A percentile compares a stretch with the other conserved stretches of the same genome.
These are phyloP conservation scores for Tethea ocularis DNA, from an alignment of 2,888 invertebrate genomes.

Conservation along the genomic window DNA sequence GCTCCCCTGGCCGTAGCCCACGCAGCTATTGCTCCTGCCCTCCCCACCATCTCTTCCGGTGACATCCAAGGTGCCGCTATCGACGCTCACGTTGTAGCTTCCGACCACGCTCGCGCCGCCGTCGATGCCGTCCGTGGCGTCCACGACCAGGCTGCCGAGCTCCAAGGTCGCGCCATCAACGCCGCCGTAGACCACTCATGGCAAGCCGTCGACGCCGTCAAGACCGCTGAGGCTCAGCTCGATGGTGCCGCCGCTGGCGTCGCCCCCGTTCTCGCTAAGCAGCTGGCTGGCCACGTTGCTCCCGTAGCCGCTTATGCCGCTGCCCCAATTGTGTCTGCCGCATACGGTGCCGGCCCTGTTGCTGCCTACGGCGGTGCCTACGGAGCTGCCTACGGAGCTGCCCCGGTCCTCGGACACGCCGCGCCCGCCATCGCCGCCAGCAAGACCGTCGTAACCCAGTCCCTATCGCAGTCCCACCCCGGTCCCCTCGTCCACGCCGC, in stretches of 20 bases:
- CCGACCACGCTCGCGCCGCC: constrained; percentile 76
- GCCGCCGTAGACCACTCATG: constrained; percentile 78
- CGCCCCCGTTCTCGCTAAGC: constrained; percentile 74
- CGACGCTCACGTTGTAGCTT: constrained; percentile 74
- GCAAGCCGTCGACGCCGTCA: constrained; percentile 74
- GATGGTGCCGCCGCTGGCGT: constrained; percentile 78
- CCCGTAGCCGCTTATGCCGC: constrained; percentile 32
- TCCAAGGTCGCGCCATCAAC: constrained; percentile 75
- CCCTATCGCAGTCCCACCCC: constrained; percentile 71
- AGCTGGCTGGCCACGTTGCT: constrained; percentile 66
- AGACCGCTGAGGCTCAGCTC: constrained; percentile 72
- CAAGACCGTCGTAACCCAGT: constrained; percentile 63
- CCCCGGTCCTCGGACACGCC: constrained; percentile 11
- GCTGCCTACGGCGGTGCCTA: constrained; percentile 21
- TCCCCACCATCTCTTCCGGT: constrained; percentile 76
- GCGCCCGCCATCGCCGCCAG: constrained; percentile 49
- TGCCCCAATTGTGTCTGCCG: constrained; percentile 20
- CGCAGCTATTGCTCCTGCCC: constrained; percentile 48
- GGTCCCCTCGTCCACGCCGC: constrained; percentile 57
- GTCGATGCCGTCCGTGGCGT: constrained; percentile 71
- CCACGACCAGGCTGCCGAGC: constrained; percentile 76
- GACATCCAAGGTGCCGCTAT: constrained; percentile 74
- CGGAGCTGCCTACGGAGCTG: constrained; percentile 19
- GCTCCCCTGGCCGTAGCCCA: constrained; percentile 50
- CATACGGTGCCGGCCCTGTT: constrained; percentile 30